Evolutionary conservation across 2,888 invertebrate species (phyloP), one percentile per base, ranked within the genome.

Genomic region (Isotomurus palustris): DNA sequence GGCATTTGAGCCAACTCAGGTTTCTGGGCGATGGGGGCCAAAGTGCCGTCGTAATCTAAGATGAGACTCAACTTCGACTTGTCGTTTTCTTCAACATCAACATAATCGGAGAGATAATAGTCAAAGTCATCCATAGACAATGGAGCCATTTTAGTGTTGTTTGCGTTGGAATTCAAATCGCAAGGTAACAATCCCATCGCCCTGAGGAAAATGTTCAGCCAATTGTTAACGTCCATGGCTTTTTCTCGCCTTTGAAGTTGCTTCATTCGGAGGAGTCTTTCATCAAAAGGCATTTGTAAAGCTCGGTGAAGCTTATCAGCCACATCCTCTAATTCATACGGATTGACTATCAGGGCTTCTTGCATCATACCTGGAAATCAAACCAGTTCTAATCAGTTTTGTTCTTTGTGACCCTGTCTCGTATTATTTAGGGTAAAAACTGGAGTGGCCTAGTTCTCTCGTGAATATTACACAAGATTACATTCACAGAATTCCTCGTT

Each of bases 41-140:
- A 69, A 2, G 77, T 77, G 17, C 77, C 77, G 64, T 78, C 78
- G 62, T 77, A 78, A 64, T 77, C 77, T 35, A 78, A 70, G 28
- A 78, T 73, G 17, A 78, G 65, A 51, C 74, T 74, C n/a, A 77
- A 69, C 58, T 75, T 76, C 35, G 73, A 72, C 5, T 71, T 71
- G 47, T 73, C 72, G 32, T 29, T 27, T 22, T 56, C 52, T 24
- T 60, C 65, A 10, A 66, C 40, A 28, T 74, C 76, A 32, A 76
- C 72, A 57, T 76, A 75, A 55, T 72, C 71, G 8, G 71, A 66
- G 41, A 73, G 61, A 58, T 72, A 72, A 45, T 73, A 69, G 61
- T 75, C 75, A 67, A 76, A 76, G 59, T 76, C 76, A 38, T 76
- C 74, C 10, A 75, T 67, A 14, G 72, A 71, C 29, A 76, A 60